Evolutionary conservation across 2,113 vertebrate genomes (phyloP).

Genomic region (Dissostichus mawsoni): DNA sequence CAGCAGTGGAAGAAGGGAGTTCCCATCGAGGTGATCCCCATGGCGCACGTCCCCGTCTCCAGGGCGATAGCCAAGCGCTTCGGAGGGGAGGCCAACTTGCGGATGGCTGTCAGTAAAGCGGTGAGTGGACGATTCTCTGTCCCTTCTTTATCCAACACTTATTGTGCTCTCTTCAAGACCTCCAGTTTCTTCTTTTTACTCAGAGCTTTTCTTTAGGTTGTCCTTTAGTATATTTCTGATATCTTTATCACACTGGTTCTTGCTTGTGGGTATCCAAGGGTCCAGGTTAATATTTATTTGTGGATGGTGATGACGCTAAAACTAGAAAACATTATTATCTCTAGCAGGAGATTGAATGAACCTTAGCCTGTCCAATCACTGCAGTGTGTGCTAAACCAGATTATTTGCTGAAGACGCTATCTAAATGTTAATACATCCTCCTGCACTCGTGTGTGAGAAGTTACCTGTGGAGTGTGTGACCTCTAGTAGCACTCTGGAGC

Average conservation of each 20-base stretch:
- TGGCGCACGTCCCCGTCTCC: constrained; percentile 93
- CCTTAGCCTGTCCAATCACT: background rate
- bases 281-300: background rate
- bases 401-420: no score
- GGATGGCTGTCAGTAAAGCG: constrained; percentile 97
- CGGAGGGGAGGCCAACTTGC: constrained; percentile 88
- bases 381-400: background rate
- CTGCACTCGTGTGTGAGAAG: background rate
- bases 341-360: background rate
- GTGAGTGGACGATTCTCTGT: constrained; percentile 80
- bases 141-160: background rate
- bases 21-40: constrained; percentile 96
- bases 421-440: no score
- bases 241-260: background rate
- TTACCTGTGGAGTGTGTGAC: background rate
- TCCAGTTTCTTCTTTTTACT: background rate
- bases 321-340: background rate
- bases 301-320: background rate
- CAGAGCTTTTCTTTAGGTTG: background rate
- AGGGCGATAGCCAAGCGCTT: constrained; percentile 87
- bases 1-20: constrained; percentile 97
- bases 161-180: background rate
- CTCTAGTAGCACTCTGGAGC: background rate
- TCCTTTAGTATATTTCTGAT: background rate
- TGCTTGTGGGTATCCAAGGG: background rate